Evolutionary conservation across 2,888 invertebrate genomes (phyloP).

Genomic region (Esperia sulphurella): DNA sequence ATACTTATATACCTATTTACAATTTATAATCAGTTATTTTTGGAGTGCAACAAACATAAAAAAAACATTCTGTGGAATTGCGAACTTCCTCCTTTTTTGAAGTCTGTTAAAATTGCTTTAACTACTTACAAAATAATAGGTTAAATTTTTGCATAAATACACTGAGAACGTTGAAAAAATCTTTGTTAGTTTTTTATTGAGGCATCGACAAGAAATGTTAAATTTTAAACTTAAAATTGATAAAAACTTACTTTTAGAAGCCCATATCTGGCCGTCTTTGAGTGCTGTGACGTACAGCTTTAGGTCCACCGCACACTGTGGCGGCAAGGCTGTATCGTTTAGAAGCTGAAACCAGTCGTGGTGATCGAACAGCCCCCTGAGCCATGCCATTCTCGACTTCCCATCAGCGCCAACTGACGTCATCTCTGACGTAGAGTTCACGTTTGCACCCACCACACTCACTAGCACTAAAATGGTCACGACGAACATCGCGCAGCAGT

Average conservation of each 20-base stretch:
- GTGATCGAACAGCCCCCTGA: conserved; percentile 82
- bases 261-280: conserved; percentile 85
- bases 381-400: conserved; percentile 80
- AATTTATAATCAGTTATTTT: too few relatives aligned
- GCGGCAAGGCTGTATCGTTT: conserved; percentile 64
- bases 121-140: too few relatives aligned
- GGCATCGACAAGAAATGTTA: too few relatives aligned
- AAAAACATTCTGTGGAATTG: too few relatives aligned
- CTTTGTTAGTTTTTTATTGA: too few relatives aligned
- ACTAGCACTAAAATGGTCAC: conserved; percentile 56
- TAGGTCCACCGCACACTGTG: conserved; percentile 77
- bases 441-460: conserved; percentile 61
- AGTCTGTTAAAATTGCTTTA: too few relatives aligned
- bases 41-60: too few relatives aligned
- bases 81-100: too few relatives aligned
- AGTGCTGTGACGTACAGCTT: conserved; percentile 78
- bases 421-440: conserved; percentile 40
- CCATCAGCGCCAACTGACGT: conserved; percentile 10
- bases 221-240: too few relatives aligned
- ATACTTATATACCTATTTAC: too few relatives aligned
- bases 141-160: too few relatives aligned
- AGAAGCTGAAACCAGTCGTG: conserved; percentile 74
- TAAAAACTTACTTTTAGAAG: conserved; percentile 90
- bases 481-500: conserved; percentile 44
- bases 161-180: too few relatives aligned